A percentile compares a stretch with the other conserved stretches of the same genome.
phyloP scores from a whole-genome alignment of 2,888 invertebrate genomes.

The Yponomeuta cagnagella region DNA sequence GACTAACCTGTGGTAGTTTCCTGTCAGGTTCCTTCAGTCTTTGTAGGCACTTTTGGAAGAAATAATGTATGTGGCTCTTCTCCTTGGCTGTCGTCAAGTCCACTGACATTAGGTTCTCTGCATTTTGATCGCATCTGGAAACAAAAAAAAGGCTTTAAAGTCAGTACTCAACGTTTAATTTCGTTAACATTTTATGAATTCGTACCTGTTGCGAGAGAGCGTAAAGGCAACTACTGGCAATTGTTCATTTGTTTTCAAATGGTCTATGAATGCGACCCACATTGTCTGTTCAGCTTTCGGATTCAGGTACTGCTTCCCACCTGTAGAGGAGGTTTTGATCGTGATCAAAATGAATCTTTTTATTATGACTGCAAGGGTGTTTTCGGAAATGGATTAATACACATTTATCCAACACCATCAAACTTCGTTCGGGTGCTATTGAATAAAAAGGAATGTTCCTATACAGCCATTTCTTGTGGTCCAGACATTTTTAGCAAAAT shows the following conservation, averaged over 20 bases:
- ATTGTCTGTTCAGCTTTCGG: conserved; percentile 86
- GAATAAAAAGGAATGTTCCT: too few relatives aligned
- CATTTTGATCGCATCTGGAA: conserved; percentile 74
- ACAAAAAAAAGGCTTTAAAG: neutral
- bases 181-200: neutral
- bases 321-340: conserved; percentile 26
- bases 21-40: conserved; percentile 91
- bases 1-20: conserved; percentile 86
- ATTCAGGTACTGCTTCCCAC: conserved; percentile 56
- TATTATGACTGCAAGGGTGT: neutral
- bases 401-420: too few relatives aligned
- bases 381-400: neutral
- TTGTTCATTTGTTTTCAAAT: conserved; percentile 86
- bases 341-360: conserved; percentile 5
- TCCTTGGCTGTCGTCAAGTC: conserved; percentile 91
- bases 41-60: conserved; percentile 89
- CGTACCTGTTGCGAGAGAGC: conserved; percentile 88
- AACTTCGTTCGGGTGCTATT: too few relatives aligned
- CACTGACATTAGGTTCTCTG: conserved; percentile 76
- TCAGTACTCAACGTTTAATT: neutral
- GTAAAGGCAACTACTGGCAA: conserved; percentile 97
- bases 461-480: too few relatives aligned
- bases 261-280: conserved; percentile 89
- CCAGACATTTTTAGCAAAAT: too few relatives aligned
- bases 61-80: conserved; percentile 87